Conservation (phyloP, 2,113 vertebrate species). For the Gasterosteus nipponicus region DNA sequence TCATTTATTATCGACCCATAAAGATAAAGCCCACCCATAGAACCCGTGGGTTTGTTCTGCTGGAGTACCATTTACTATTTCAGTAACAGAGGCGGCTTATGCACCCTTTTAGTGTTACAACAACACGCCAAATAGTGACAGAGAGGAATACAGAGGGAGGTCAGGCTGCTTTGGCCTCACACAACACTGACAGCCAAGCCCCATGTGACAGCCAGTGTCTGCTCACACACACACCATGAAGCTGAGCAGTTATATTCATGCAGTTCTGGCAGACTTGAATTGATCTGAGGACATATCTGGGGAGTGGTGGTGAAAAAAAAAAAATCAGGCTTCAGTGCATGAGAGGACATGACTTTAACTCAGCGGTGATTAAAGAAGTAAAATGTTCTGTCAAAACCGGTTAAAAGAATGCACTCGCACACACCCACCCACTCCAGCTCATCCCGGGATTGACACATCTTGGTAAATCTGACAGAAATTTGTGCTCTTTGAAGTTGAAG, state of each 20-base stretch:
- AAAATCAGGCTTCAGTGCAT: conserved; percentile 9
- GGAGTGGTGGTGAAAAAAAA: not conserved
- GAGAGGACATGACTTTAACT: conserved; percentile 23
- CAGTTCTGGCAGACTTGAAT: not conserved
- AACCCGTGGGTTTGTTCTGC: conserved; percentile 38
- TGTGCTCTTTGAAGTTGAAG: not conserved
- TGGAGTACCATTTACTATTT: conserved; percentile 37
- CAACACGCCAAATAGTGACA: conserved; percentile 18
- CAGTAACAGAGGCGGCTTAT: conserved; percentile 31
- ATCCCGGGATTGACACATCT: conserved; percentile 28
- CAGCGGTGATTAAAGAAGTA: not conserved
- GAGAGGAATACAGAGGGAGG: conserved; percentile 38
- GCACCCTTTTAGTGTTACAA: conserved; percentile 31
- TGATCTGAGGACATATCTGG: conserved; percentile 1
- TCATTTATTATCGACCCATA: conserved; percentile 75
- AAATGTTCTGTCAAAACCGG: conserved; percentile 19
- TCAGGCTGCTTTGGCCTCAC: conserved; percentile 56
- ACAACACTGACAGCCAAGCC: conserved; percentile 28
- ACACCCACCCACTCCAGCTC: conserved; percentile 27
- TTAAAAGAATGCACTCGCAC: conserved; percentile 5
- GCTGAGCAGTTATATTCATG: not conserved
- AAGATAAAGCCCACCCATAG: conserved; percentile 43
- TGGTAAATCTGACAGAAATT: not conserved
- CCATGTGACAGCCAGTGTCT: conserved; percentile 20
- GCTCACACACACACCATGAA: not conserved